Percentiles rank a stretch among this genome's conserved stretches.
phyloP scores from a whole-genome alignment of 2,888 invertebrate genomes.

The Itoplectis maculator region DNA sequence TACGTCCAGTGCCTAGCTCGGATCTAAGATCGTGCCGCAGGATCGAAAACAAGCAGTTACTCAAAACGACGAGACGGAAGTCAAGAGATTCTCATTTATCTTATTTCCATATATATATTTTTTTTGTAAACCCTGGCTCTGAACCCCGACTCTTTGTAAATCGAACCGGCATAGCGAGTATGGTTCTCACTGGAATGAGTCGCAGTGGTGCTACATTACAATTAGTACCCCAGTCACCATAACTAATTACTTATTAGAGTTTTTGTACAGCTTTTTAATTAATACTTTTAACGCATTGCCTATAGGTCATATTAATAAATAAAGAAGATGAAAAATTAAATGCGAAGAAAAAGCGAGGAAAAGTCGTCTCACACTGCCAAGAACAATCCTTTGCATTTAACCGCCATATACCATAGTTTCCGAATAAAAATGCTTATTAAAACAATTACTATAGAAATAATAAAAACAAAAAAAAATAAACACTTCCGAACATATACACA shows the following conservation, averaged over 20 bases:
- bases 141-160: conserved; percentile 23
- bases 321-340: conserved; percentile 32
- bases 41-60: conserved; percentile 11
- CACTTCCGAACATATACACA: conserved; percentile 34
- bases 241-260: conserved; percentile 77
- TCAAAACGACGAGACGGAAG: conserved; percentile 23
- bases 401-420: conserved; percentile 52
- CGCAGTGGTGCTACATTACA: conserved; percentile 76
- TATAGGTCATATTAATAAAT: conserved; percentile 75
- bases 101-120: conserved; percentile 5
- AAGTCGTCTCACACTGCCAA: conserved; percentile 78
- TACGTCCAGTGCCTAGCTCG: conserved; percentile 23
- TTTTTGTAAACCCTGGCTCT: conserved; percentile 35
- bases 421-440: conserved; percentile 53
- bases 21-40: conserved; percentile 26
- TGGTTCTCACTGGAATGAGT: conserved; percentile 69
- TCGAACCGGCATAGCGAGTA: conserved; percentile 37
- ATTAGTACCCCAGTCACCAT: conserved; percentile 76
- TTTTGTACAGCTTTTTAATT: conserved; percentile 83
- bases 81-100: conserved; percentile 27
- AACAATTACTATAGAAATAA: conserved; percentile 41
- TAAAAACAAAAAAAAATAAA: conserved; percentile 33
- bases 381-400: conserved; percentile 76
- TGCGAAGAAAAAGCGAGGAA: conserved; percentile 63
- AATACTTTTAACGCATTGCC: conserved; percentile 76